A percentile compares a stretch with the other conserved stretches of the same genome.
Conservation (phyloP, 1,140 invertebrate genomes). For the Drosophila willistoni region DNA sequence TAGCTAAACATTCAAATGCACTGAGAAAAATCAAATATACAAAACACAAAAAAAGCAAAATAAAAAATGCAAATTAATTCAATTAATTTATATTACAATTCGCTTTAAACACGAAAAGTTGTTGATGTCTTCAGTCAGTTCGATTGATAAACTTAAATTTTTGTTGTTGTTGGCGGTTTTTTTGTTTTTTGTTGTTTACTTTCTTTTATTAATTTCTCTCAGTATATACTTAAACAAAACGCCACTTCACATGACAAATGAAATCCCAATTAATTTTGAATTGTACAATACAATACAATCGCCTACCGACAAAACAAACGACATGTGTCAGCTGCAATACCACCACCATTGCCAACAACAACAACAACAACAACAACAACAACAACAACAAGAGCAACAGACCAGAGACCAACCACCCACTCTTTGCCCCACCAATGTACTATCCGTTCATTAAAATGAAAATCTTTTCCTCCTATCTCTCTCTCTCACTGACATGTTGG, state of each 20-base stretch:
- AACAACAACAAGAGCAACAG: too few species aligned
- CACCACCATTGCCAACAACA: too few species aligned
- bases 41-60: background rate
- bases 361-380: too few species aligned
- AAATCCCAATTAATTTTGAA: slow-evolving; percentile 51
- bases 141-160: too few species aligned
- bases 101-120: too few species aligned
- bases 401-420: too few species aligned
- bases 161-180: too few species aligned
- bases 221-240: slow-evolving; percentile 31
- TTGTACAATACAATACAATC: slow-evolving; percentile 23
- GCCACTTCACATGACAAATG: slow-evolving; percentile 22
- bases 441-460: slow-evolving; percentile 11
- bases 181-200: too few species aligned
- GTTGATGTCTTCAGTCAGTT: too few species aligned
- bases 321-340: slow-evolving; percentile 22
- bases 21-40: background rate
- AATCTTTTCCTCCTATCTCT: slow-evolving; percentile 20
- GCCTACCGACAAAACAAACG: slow-evolving; percentile 10
- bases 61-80: too few species aligned
- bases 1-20: slow-evolving; percentile 10
- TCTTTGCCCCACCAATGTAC: background rate
- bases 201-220: background rate
- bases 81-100: too few species aligned
- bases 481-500: slow-evolving; percentile 32